phyloP scores from a whole-genome alignment of 2,888 invertebrate species.

The Strigamia maritima region DNA sequence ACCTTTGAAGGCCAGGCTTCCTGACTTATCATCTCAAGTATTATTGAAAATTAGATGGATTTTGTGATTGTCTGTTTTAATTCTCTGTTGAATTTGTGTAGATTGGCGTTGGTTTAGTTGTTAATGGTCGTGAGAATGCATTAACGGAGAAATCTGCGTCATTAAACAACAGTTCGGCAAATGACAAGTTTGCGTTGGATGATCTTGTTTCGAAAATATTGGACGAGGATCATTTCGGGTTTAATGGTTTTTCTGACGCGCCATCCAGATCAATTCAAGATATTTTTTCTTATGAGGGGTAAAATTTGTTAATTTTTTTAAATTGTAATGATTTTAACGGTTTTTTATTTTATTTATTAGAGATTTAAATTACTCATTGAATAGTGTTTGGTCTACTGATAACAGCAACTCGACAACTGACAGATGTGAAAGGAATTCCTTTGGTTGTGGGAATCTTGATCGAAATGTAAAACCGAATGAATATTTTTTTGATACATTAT shows the following conservation, averaged over 20 bases:
- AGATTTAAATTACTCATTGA: constrained; percentile 4
- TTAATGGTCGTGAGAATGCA: constrained; percentile 37
- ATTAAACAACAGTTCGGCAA: constrained; percentile 33
- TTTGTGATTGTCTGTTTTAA: background rate
- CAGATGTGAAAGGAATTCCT: constrained; percentile 26
- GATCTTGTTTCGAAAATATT: constrained; percentile 43
- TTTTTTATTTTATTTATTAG: constrained; percentile 2
- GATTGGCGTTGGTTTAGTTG: constrained; percentile 36
- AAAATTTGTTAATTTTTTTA: background rate
- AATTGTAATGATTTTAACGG: background rate
- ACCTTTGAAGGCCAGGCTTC: constrained; percentile 35
- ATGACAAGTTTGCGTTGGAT: constrained; percentile 41
- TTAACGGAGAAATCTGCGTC: constrained; percentile 36
- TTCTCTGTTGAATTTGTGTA: background rate
- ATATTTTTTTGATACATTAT: constrained; percentile 25
- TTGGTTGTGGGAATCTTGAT: constrained; percentile 35
- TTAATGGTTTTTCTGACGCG: constrained; percentile 37
- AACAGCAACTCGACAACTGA: constrained; percentile 7
- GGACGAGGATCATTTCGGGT: constrained; percentile 42
- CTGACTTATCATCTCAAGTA: constrained; percentile 36
- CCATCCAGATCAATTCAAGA: constrained; percentile 30
- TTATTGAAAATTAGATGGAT: background rate
- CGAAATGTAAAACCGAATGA: constrained; percentile 35
- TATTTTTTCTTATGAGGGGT: constrained; percentile 39
- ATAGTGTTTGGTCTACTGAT: constrained; percentile 26